Conservation (phyloP, 2,888 invertebrate genomes). For the Parnassius orleans region DNA sequence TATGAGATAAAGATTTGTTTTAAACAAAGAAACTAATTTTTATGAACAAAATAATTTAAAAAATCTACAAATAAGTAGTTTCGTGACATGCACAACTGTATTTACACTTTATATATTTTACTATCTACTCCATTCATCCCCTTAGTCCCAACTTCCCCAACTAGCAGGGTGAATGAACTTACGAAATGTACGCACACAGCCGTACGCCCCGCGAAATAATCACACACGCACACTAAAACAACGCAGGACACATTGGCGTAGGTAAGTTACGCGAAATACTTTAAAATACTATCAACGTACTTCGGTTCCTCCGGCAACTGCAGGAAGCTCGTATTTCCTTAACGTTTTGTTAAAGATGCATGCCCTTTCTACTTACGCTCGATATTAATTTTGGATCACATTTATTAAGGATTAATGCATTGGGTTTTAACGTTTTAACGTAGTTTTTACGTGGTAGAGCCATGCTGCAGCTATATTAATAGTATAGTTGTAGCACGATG, state of each 20-base stretch:
- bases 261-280: conserved; percentile 51
- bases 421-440: no score
- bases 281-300: conserved; percentile 27
- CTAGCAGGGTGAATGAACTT: conserved; percentile 77
- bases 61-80: no score
- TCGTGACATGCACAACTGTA: no score
- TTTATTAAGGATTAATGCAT: not conserved
- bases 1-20: no score
- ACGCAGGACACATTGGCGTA: conserved; percentile 61
- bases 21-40: no score
- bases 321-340: conserved; percentile 19
- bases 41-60: no score
- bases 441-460: no score
- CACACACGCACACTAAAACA: conserved; percentile 44
- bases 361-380: not conserved
- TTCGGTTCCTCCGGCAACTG: conserved; percentile 5
- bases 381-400: not conserved
- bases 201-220: conserved; percentile 14
- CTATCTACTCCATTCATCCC: conserved; percentile 43
- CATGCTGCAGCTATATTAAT: no score
- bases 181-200: conserved; percentile 71
- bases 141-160: conserved; percentile 75
- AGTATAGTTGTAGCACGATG: no score
- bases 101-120: no score
- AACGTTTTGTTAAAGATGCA: conserved; percentile 6